Percentiles rank a stretch among this genome's conserved stretches.
Conservation (phyloP, 2,888 invertebrate species). For the Scelioninae gen. 1 region DNA sequence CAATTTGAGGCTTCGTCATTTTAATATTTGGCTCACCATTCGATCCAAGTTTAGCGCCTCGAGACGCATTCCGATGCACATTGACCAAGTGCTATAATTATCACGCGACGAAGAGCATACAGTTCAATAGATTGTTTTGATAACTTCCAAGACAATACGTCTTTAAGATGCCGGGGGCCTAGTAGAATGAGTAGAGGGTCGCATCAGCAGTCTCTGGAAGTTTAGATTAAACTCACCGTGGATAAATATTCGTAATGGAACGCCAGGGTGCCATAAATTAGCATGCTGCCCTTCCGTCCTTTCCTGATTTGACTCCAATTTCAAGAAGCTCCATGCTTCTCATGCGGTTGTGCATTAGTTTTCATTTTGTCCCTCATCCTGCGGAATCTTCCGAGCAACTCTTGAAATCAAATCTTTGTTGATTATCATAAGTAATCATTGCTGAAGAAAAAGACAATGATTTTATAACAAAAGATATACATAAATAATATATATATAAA, state of each 20-base stretch:
- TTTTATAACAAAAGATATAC: background rate
- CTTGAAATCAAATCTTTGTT: conserved; percentile 55
- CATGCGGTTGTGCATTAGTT: conserved; percentile 69
- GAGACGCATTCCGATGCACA: conserved; percentile 22
- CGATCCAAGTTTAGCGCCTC: conserved; percentile 25
- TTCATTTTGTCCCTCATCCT: conserved; percentile 65
- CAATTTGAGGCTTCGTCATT: conserved; percentile 48
- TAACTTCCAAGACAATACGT: conserved; percentile 84
- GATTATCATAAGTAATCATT: conserved; percentile 64
- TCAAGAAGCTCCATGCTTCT: conserved; percentile 66
- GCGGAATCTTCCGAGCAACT: conserved; percentile 34
- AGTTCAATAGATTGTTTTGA: conserved; percentile 73
- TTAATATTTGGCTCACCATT: conserved; percentile 35
- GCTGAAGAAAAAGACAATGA: conserved; percentile 6
- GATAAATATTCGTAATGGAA: conserved; percentile 85
- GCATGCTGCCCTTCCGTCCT: conserved; percentile 82
- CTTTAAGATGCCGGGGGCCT: conserved; percentile 81
- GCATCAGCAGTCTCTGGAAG: conserved; percentile 81
- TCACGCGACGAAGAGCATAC: conserved; percentile 20
- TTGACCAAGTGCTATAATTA: conserved; percentile 51
- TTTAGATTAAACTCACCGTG: conserved; percentile 85
- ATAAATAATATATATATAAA: too few relatives aligned
- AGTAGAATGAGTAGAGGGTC: conserved; percentile 69
- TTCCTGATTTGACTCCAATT: conserved; percentile 76
- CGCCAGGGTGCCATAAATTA: conserved; percentile 85